Evolutionary conservation across 2,113 vertebrate genomes (phyloP), one percentile per base, ranked within the genome.

Genomic region (Saguinus midas): DNA sequence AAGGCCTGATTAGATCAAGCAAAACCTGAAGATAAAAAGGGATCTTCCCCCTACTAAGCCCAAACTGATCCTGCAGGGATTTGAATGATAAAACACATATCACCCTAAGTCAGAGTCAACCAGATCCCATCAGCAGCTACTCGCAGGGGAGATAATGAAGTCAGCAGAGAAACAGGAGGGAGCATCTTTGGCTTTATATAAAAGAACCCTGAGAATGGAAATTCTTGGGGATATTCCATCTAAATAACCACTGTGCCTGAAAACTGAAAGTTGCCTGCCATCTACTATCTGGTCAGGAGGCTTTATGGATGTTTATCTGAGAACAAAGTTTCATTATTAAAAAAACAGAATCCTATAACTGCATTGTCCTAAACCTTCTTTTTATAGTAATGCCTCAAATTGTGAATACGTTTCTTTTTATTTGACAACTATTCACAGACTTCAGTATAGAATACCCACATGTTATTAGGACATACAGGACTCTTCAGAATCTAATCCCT

Each of bases 71-170:
- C 83, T 40, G 43, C 91, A 83, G 90, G 81, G 55, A 37, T 95
- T 75, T 75, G 84, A 82, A 79, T 90, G 93, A 95, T 91, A 94
- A 96, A 95, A 68, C 95, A 97, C 91, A 29, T n/a, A 84, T 73
- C 75, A 91, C 86, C 68, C 73, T 61, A 88, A 76, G 89, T 48
- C 87, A 35, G 48, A 94, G 95, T 73, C 86, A 85, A 95, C 73
- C 66, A 32, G 86, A 96, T 61, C 72, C 66, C 16, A 43, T 95
- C 43, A 64, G n/a, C 58, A 82, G 72, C 61, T 64, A 64, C 61
- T 80, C 11, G 81, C n/a, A 18, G 66, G 78, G 35, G 92, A 97
- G 97, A 96, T 96, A 96, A 97, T 96, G 96, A 96, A 96, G 70
- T 81, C 87, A 90, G 52, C 80, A 86, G 25, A 91, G 87, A 96